phyloP scores from a whole-genome alignment of 2,888 invertebrate species.

The Lasioglossum marginatum region DNA sequence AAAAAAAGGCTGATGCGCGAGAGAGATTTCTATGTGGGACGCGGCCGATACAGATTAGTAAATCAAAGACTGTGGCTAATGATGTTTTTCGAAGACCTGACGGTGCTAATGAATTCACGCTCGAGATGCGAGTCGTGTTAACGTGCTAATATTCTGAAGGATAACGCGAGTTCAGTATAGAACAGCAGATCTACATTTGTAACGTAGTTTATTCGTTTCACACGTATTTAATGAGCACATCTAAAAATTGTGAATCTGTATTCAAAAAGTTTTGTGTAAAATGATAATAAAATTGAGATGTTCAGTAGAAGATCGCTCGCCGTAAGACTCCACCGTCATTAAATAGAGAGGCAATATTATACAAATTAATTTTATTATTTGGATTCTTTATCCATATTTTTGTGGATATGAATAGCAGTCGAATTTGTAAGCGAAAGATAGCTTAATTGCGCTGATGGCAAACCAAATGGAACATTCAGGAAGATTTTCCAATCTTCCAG shows the following conservation, averaged over 20 bases:
- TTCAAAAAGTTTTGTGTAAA: too few relatives aligned
- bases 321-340: too few relatives aligned
- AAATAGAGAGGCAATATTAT: background rate
- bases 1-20: background rate
- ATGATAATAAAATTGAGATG: background rate
- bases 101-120: constrained; percentile 7
- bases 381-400: background rate
- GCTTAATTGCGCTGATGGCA: background rate
- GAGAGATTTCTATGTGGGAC: constrained; percentile 1
- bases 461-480: background rate
- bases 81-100: constrained; percentile 1
- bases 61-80: constrained; percentile 2
- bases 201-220: background rate
- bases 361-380: background rate
- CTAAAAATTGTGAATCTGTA: too few relatives aligned
- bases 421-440: background rate
- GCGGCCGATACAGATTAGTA: background rate
- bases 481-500: background rate
- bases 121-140: background rate
- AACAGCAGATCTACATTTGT: background rate
- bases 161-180: background rate
- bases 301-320: too few relatives aligned
- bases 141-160: constrained; percentile 1
- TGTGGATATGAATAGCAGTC: background rate
- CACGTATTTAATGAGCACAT: too few relatives aligned